Evolutionary conservation across 2,797 vertebrate genomes (phyloP).

Genomic region (Neostethus bicornis): DNA sequence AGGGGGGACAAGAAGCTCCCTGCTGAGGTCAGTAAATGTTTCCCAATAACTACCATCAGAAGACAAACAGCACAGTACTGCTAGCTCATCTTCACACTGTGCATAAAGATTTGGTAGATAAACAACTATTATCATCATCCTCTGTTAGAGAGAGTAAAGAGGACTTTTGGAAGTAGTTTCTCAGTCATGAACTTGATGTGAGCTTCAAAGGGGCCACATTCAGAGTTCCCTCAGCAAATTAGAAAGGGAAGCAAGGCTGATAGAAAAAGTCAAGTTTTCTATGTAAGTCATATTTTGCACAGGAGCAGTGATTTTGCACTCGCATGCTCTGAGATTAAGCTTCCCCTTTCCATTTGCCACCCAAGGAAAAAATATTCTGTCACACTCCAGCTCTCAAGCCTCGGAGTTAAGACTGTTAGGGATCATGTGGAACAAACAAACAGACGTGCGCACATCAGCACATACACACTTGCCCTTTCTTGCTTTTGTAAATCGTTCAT

Average conservation of each 20-base stretch:
- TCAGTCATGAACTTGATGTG: slow-evolving; percentile 32
- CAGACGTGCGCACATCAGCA: slow-evolving; percentile 17
- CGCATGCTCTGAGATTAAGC: slow-evolving; percentile 56
- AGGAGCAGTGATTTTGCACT: slow-evolving; percentile 41
- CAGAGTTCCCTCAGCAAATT: slow-evolving; percentile 34
- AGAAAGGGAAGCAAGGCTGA: slow-evolving; percentile 37
- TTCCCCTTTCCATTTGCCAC: slow-evolving; percentile 54
- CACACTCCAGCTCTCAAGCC: slow-evolving; percentile 51
- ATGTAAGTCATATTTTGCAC: slow-evolving; percentile 45
- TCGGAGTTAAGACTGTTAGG: slow-evolving; percentile 53
- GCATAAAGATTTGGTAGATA: slow-evolving; percentile 58
- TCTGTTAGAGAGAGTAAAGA: slow-evolving; percentile 16
- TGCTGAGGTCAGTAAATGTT: slow-evolving; percentile 59
- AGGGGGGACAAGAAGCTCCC: slow-evolving; percentile 64
- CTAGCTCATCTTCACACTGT: slow-evolving; percentile 57
- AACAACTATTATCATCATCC: slow-evolving; percentile 31
- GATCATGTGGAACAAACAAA: slow-evolving; percentile 50
- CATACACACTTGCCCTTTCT: slow-evolving; percentile 19
- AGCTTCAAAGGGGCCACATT: slow-evolving; percentile 56
- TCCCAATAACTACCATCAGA: slow-evolving; percentile 72
- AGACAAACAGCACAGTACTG: slow-evolving; percentile 64
- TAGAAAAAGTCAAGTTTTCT: slow-evolving; percentile 30
- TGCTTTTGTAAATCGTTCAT: slow-evolving; percentile 33
- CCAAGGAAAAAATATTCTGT: slow-evolving; percentile 56
- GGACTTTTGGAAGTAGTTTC: slow-evolving; percentile 20